Conservation (phyloP, 2,888 invertebrate genomes). For the Danaus chrysippus region DNA sequence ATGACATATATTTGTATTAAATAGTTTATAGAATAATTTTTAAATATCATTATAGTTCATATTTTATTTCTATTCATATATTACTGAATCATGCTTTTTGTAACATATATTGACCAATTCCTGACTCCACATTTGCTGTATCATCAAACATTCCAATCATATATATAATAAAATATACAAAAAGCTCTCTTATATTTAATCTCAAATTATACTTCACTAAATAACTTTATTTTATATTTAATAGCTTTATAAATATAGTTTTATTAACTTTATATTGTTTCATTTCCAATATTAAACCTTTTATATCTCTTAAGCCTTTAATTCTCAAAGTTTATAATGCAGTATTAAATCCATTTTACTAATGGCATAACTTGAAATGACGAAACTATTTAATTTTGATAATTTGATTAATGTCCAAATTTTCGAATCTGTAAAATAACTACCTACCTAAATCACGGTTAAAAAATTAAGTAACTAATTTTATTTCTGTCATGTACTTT, state of each 20-base stretch:
- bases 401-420: too few species aligned
- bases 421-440: too few species aligned
- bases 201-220: neutral
- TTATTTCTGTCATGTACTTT: neutral
- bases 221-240: slow-evolving; percentile 6
- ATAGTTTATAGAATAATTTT: slow-evolving; percentile 16
- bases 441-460: too few species aligned
- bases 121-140: neutral
- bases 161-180: slow-evolving; percentile 2
- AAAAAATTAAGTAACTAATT: too few species aligned
- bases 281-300: neutral
- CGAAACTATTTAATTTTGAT: too few species aligned
- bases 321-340: too few species aligned
- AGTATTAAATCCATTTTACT: too few species aligned
- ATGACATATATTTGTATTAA: slow-evolving; percentile 16
- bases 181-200: slow-evolving; percentile 7
- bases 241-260: slow-evolving; percentile 8
- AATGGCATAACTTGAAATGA: too few species aligned
- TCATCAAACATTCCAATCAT: slow-evolving; percentile 5
- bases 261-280: slow-evolving; percentile 1
- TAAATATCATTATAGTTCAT: slow-evolving; percentile 16
- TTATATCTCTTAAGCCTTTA: neutral
- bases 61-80: slow-evolving; percentile 3
- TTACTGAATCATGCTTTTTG: slow-evolving; percentile 14
- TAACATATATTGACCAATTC: slow-evolving; percentile 13